A percentile compares a stretch with the other conserved stretches of the same genome.
phyloP scores from a whole-genome alignment of 92 coral and sea anemone genomes.

The Porites evermanni region DNA sequence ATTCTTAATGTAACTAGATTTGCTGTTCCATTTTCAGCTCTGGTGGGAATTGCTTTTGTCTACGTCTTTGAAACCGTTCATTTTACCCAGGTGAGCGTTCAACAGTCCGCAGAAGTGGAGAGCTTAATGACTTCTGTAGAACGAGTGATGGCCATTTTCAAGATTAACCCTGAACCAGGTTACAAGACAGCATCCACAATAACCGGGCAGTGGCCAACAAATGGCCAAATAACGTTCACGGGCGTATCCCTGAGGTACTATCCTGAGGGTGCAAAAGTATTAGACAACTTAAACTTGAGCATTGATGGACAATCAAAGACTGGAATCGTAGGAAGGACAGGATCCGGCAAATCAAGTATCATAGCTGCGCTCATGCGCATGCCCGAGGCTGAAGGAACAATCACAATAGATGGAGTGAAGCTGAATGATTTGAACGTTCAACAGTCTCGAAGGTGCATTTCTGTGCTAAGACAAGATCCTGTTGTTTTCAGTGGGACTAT shows the following conservation, averaged over 20 bases:
- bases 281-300: not conserved
- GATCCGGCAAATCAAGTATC: slow-evolving; percentile 49
- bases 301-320: slow-evolving; percentile 38
- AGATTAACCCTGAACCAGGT: slow-evolving; percentile 42
- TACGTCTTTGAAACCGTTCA: slow-evolving; percentile 53
- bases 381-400: slow-evolving; percentile 36
- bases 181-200: slow-evolving; percentile 10
- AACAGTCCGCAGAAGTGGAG: slow-evolving; percentile 49
- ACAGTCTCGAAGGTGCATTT: slow-evolving; percentile 25
- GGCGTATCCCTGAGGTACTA: slow-evolving; percentile 37
- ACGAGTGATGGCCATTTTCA: slow-evolving; percentile 36
- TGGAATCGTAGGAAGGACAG: slow-evolving; percentile 53
- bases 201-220: slow-evolving; percentile 40
- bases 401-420: slow-evolving; percentile 33
- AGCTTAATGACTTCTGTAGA: slow-evolving; percentile 49
- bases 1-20: not conserved
- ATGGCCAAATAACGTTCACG: slow-evolving; percentile 19
- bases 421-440: slow-evolving; percentile 20
- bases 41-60: slow-evolving; percentile 48
- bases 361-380: slow-evolving; percentile 33
- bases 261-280: slow-evolving; percentile 25
- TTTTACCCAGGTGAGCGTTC: slow-evolving; percentile 46
- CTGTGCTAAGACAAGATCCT: slow-evolving; percentile 40
- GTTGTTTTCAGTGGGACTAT: slow-evolving; percentile 48
- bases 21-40: slow-evolving; percentile 9